These are phyloP conservation scores for Tachina grossa DNA, from an alignment of 2,888 invertebrate genomes.

Conservation along the genomic window DNA sequence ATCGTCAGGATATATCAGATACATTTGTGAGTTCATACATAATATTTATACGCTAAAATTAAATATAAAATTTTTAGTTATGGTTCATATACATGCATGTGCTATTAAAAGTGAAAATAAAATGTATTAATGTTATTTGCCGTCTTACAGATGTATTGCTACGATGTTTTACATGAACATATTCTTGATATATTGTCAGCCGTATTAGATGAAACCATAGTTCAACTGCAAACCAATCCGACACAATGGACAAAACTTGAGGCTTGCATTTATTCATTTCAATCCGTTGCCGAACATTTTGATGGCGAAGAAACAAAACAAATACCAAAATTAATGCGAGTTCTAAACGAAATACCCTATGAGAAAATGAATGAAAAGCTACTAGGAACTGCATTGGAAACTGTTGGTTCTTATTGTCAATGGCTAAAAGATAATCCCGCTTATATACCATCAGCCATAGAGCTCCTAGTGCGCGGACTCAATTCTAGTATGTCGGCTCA, in stretches of 20 bases:
- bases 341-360: slow-evolving; percentile 86
- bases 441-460: slow-evolving; percentile 87
- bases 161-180: slow-evolving; percentile 89
- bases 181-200: slow-evolving; percentile 88
- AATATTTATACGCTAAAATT: neutral
- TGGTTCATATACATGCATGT: too few species aligned
- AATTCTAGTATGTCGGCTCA: slow-evolving; percentile 88
- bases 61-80: neutral
- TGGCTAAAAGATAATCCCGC: slow-evolving; percentile 91
- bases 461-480: slow-evolving; percentile 87
- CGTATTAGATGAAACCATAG: slow-evolving; percentile 85
- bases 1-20: slow-evolving; percentile 93
- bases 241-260: slow-evolving; percentile 86
- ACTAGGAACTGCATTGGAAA: slow-evolving; percentile 89
- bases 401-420: slow-evolving; percentile 92
- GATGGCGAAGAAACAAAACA: slow-evolving; percentile 85
- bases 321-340: slow-evolving; percentile 85
- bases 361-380: slow-evolving; percentile 85
- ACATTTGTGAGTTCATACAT: slow-evolving; percentile 86
- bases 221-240: slow-evolving; percentile 81
- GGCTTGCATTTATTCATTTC: slow-evolving; percentile 87
- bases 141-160: slow-evolving; percentile 90
- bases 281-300: slow-evolving; percentile 86
- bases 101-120: neutral
- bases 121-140: neutral